phyloP scores from a whole-genome alignment of 2,113 vertebrate species.

The Cynoglossus semilaevis region DNA sequence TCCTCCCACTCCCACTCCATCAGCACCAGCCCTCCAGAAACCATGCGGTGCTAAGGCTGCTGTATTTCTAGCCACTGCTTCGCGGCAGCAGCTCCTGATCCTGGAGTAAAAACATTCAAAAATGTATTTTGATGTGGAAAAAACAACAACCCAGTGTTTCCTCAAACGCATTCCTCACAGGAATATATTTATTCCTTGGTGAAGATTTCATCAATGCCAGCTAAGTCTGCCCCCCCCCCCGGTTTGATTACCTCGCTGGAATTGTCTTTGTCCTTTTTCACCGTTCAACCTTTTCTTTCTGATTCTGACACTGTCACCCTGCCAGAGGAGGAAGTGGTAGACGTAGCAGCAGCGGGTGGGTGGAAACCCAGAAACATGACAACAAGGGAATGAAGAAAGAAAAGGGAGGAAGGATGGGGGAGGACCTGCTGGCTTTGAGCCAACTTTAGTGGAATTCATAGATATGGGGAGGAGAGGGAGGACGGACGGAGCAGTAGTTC shows the following conservation, averaged over 20 bases:
- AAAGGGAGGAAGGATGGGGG: conserved; percentile 31
- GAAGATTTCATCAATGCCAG: neutral
- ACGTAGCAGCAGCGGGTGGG: conserved; percentile 24
- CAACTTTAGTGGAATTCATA: conserved; percentile 66
- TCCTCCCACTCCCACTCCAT: neutral
- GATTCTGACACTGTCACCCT: neutral
- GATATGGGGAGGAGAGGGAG: conserved; percentile 12
- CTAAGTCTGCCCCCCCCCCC: neutral
- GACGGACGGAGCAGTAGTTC: conserved; percentile 32
- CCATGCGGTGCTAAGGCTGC: conserved; percentile 31
- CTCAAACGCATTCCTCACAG: neutral
- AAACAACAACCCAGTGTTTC: too few relatives aligned
- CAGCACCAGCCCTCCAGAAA: conserved; percentile 40
- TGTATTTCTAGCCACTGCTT: conserved; percentile 19
- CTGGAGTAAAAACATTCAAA: conserved; percentile 1
- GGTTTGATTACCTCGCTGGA: neutral
- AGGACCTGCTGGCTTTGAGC: conserved; percentile 66
- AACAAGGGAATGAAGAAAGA: conserved; percentile 33
- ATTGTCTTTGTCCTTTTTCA: neutral
- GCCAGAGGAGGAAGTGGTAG: neutral
- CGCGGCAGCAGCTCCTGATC: conserved; percentile 30
- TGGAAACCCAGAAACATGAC: conserved; percentile 12
- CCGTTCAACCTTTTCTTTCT: neutral
- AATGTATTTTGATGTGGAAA: too few relatives aligned
- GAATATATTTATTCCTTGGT: conserved; percentile 1